phyloP scores from a whole-genome alignment of 1,140 invertebrate genomes.

The Pseudomyrmex concolor region DNA sequence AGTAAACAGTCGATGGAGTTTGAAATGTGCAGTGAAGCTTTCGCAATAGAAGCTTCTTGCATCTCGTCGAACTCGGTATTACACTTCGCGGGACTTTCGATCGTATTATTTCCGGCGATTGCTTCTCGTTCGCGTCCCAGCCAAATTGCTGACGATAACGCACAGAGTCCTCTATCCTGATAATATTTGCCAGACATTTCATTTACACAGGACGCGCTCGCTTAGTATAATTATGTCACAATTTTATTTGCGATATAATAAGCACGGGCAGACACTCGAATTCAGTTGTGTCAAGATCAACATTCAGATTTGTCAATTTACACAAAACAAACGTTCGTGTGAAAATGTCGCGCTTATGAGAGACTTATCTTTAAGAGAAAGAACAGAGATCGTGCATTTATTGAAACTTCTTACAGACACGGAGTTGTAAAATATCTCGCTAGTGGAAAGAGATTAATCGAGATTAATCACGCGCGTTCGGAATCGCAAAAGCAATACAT shows the following conservation, averaged over 20 bases:
- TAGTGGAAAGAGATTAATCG: slow-evolving; percentile 11
- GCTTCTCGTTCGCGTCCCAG: neutral
- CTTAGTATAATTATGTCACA: neutral
- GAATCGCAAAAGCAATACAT: slow-evolving; percentile 28
- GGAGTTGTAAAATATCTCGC: neutral
- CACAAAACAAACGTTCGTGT: too few relatives aligned
- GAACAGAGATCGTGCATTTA: neutral
- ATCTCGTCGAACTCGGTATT: slow-evolving; percentile 12
- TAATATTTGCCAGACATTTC: neutral
- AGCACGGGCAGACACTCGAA: too few relatives aligned
- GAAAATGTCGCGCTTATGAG: neutral
- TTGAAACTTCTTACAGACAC: neutral
- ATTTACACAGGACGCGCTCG: slow-evolving; percentile 8
- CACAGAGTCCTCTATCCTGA: neutral
- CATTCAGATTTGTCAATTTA: too few relatives aligned
- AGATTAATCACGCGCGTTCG: slow-evolving; percentile 20
- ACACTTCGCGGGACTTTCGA: slow-evolving; percentile 36
- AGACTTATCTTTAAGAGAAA: neutral
- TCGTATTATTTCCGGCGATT: slow-evolving; percentile 40
- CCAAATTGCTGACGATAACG: slow-evolving; percentile 16
- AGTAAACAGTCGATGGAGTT: slow-evolving; percentile 25
- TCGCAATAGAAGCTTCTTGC: slow-evolving; percentile 30
- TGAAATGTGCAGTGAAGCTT: slow-evolving; percentile 1
- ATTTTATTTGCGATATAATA: neutral
- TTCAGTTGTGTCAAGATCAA: too few relatives aligned